These are phyloP conservation scores for Passer montanus DNA, from an alignment of 2,113 vertebrate genomes.

Conservation along the genomic window DNA sequence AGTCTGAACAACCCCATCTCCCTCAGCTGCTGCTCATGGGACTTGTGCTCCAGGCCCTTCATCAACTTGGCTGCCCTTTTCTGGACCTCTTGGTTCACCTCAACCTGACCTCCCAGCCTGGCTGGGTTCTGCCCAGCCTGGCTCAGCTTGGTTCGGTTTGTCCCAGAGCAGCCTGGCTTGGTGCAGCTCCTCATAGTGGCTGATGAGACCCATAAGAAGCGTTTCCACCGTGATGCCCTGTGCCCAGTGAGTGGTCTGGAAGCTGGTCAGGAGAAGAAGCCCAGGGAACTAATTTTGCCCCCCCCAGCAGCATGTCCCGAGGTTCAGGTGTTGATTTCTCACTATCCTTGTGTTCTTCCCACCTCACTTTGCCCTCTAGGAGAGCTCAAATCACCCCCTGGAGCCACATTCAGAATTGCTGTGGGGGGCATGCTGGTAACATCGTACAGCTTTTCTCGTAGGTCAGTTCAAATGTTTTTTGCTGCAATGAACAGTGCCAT, in stretches of 20 bases:
- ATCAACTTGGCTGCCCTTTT: not conserved
- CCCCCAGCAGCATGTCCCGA: fast-evolving
- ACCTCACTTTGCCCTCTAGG: fast-evolving
- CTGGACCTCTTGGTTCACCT: not conserved
- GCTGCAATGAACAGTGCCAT: not conserved
- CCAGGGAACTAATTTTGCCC: fast-evolving
- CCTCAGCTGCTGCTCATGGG: not conserved
- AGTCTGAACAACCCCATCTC: not conserved
- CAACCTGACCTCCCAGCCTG: not conserved
- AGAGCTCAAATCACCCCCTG: not conserved
- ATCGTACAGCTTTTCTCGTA: fast-evolving
- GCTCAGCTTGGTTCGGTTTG: fast-evolving
- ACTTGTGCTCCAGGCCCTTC: not conserved
- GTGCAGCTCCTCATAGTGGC: fast-evolving
- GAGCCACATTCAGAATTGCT: not conserved
- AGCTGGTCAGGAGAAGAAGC: not conserved
- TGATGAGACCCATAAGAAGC: not conserved
- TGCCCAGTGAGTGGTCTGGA: not conserved
- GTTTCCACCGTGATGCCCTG: fast-evolving
- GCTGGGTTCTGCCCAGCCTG: not conserved
- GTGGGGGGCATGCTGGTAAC: not conserved
- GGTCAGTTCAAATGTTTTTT: not conserved
- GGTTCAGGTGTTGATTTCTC: not conserved
- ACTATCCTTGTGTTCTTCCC: not conserved
- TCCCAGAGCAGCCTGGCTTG: not conserved